phyloP scores from a whole-genome alignment of 1,140 invertebrate genomes.

The Drosophila tsacasi region DNA sequence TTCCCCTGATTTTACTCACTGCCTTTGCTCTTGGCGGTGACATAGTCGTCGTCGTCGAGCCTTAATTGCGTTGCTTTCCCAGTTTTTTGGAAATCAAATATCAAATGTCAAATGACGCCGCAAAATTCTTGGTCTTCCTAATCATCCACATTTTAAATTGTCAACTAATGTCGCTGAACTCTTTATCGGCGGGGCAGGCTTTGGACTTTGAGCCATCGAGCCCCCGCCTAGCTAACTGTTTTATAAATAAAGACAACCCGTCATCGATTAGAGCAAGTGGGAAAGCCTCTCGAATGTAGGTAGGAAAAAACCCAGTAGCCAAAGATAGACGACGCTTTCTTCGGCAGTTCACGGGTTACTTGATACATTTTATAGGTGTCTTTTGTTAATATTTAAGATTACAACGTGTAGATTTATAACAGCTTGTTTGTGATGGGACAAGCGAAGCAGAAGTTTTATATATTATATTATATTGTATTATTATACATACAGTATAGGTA shows the following conservation, averaged over 20 bases:
- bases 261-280: background rate
- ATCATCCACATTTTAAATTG: conserved; percentile 4
- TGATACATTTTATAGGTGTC: background rate
- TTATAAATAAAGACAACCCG: conserved; percentile 5
- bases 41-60: background rate
- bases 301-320: background rate
- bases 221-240: background rate
- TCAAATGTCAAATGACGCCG: background rate
- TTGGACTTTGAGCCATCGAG: conserved; percentile 16
- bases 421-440: background rate
- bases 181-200: background rate
- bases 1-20: background rate
- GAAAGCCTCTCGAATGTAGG: background rate
- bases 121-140: background rate
- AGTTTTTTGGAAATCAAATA: background rate
- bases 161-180: conserved; percentile 10
- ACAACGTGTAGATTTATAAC: background rate
- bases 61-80: background rate
- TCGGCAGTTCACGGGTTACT: background rate
- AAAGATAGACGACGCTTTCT: background rate
- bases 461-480: no score
- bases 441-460: no score
- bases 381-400: background rate
- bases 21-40: background rate
- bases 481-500: no score